Base-by-base conservation (phyloP, 2,888 invertebrate species). In the Drosophila planitibia region DNA sequence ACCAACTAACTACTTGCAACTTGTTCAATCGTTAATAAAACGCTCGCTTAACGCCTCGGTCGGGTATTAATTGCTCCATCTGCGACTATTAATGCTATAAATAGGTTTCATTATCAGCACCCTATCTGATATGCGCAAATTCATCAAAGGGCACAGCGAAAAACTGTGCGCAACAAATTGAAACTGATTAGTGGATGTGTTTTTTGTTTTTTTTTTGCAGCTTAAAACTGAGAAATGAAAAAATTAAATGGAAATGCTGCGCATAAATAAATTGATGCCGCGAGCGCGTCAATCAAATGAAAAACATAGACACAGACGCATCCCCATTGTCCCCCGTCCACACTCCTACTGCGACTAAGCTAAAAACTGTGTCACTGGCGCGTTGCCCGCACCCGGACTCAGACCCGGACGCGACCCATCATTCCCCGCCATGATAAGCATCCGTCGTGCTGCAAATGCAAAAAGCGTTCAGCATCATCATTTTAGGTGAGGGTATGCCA, bases 331-430 rank as follows among this genome's bases (percentile, higher is more conserved):
- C n/a, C 12, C 16, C 39, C 32, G 12, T 2, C 32, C 47, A 19
- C 47, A 19, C 5, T 28, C 3, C 37, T 14, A 33, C 14, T 16
- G 7, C 49, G 12, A 7, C 35, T 19, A 19, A 30, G 3, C 30
- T 9, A n/a, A 53, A 83, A 85, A 91, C 72, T 86, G 76, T 86
- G 91, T 90, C 91, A 85, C 57, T 81, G 72, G 73, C 74, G 67
- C 73, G 58, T 63, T 71, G 69, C 58, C 66, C 65, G 60, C 63
- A 59, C 41, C 63, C 69, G 58, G 35, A 35, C 65, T 14, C 49
- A 54, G 55, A 66, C 59, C 69, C 81, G 81, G 81, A 74, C 85
- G 69, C 60, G 65, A 74, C 75, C 72, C 70, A 74, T 71, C 82
- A 69, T 66, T 47, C 57, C 55, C 41, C 58, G 68, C 57, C 58